These are phyloP conservation scores for Plusia festucae DNA, from an alignment of 2,888 invertebrate genomes.

Conservation along the genomic window DNA sequence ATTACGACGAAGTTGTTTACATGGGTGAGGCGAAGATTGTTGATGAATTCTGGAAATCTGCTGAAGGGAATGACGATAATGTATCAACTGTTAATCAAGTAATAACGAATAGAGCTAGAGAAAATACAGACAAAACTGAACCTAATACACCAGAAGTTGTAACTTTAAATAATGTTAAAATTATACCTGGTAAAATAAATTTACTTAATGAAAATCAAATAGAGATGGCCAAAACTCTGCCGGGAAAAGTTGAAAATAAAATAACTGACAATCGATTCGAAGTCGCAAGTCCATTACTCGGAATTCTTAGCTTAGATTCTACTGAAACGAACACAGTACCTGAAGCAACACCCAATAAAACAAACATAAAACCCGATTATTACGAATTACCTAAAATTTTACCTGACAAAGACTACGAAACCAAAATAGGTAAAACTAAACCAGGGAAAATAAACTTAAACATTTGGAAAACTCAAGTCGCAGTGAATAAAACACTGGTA, in stretches of 20 bases:
- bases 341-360: not conserved
- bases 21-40: slow-evolving; percentile 30
- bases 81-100: slow-evolving; percentile 3
- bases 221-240: slow-evolving; percentile 6
- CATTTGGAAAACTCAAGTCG: slow-evolving; percentile 36
- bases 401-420: slow-evolving; percentile 36
- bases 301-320: not conserved
- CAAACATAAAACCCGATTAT: not conserved
- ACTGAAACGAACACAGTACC: not conserved
- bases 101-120: slow-evolving; percentile 3
- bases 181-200: not conserved
- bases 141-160: not conserved
- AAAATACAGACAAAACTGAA: not conserved
- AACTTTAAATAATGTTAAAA: not conserved
- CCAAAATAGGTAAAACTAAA: slow-evolving; percentile 39
- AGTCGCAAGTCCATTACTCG: slow-evolving; percentile 6
- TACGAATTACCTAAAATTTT: slow-evolving; percentile 35
- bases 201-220: not conserved
- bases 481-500: slow-evolving; percentile 32
- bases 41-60: slow-evolving; percentile 31
- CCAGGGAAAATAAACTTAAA: slow-evolving; percentile 42
- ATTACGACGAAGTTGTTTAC: slow-evolving; percentile 26
- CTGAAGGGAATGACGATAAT: not conserved
- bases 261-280: slow-evolving; percentile 9
- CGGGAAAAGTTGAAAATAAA: not conserved